phyloP scores from a whole-genome alignment of 2,888 invertebrate genomes.

The Dynastes hyllus region DNA sequence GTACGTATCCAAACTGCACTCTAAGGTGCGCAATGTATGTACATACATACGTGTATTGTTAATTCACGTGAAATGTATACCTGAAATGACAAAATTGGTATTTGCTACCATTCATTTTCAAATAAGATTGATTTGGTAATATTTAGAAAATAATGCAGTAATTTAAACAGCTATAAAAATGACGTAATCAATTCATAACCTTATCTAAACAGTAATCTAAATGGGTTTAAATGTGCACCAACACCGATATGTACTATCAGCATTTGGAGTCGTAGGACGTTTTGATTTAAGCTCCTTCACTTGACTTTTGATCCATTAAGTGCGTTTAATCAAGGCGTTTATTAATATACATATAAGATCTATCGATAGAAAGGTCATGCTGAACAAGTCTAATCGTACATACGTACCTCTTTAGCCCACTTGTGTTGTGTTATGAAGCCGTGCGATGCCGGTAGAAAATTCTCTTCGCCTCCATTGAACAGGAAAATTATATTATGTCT shows the following conservation, averaged over 20 bases:
- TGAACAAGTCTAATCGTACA: no score
- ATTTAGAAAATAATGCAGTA: background rate
- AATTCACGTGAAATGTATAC: no score
- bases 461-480: conserved; percentile 95
- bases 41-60: no score
- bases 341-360: conserved; percentile 6
- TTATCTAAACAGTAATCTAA: background rate
- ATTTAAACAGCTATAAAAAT: conserved; percentile 9
- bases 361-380: no score
- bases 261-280: background rate
- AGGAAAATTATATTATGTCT: conserved; percentile 86
- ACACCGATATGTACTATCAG: background rate
- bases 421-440: conserved; percentile 92
- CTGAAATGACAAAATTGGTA: no score
- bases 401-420: conserved; percentile 79
- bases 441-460: conserved; percentile 91
- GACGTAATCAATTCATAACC: conserved; percentile 15
- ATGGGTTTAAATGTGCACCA: background rate
- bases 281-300: conserved; percentile 17
- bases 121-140: no score
- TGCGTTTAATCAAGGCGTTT: conserved; percentile 2
- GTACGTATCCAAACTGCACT: no score
- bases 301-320: conserved; percentile 30
- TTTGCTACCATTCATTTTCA: no score
- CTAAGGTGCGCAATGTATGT: no score